Evolutionary conservation across 2,797 vertebrate species (phyloP).

Genomic region (Eidolon dupreanum): DNA sequence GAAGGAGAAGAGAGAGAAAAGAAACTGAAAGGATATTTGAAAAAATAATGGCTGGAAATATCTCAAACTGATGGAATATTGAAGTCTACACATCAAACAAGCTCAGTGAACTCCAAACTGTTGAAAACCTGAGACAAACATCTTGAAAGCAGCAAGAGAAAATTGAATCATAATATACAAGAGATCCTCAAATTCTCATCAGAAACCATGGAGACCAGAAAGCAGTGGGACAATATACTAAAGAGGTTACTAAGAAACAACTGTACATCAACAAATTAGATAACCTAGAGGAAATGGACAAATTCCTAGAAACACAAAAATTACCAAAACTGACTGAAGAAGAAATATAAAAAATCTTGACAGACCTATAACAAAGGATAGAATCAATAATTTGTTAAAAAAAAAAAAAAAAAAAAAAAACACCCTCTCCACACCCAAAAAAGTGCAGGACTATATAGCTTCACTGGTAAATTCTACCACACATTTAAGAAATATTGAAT

Average conservation of each 20-base stretch:
- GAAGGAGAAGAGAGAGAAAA: background rate
- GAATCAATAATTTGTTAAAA: background rate
- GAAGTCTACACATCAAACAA: background rate
- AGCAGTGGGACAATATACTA: background rate
- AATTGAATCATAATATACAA: background rate
- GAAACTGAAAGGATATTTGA: background rate
- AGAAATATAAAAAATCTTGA: background rate
- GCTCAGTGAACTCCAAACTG: background rate
- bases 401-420: background rate
- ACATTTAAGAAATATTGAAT: conserved; percentile 9
- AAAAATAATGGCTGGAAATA: background rate
- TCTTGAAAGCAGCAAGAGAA: conserved; percentile 31
- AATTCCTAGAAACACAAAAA: conserved; percentile 33
- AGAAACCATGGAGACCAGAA: background rate
- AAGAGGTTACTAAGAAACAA: background rate
- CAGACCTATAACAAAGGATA: background rate
- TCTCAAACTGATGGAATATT: background rate
- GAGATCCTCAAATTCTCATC: background rate
- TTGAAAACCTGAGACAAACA: conserved; percentile 14
- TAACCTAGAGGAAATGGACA: background rate
- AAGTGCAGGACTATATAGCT: background rate
- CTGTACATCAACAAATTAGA: background rate
- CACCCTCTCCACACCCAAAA: background rate
- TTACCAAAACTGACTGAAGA: conserved; percentile 1
- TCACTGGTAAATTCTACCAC: conserved; percentile 42